phyloP scores from a whole-genome alignment of 2,888 invertebrate genomes.

The Odontomyia ornata region DNA sequence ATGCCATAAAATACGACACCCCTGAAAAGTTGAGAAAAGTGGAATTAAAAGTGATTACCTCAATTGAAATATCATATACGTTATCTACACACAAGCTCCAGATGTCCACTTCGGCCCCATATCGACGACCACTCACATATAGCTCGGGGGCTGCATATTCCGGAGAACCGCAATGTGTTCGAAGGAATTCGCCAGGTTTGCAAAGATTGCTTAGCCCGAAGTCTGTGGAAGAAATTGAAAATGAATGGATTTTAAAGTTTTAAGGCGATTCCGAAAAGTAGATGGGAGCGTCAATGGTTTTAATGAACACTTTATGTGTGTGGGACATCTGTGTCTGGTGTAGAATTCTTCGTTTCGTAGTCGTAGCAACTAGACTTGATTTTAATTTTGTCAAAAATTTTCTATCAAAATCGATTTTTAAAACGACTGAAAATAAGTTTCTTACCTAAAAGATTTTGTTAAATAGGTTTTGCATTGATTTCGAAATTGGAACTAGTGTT shows the following conservation, averaged over 20 bases:
- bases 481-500: too few species aligned
- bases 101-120: slow-evolving; percentile 80
- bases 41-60: slow-evolving; percentile 41
- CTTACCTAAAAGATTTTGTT: too few species aligned
- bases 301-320: too few species aligned
- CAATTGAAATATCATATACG: slow-evolving; percentile 38
- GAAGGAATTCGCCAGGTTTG: slow-evolving; percentile 68
- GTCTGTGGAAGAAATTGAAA: too few species aligned
- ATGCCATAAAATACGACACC: slow-evolving; percentile 80
- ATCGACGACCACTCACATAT: slow-evolving; percentile 73
- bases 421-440: too few species aligned
- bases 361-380: too few species aligned
- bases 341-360: too few species aligned
- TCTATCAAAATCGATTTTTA: too few species aligned
- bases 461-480: too few species aligned
- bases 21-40: slow-evolving; percentile 61
- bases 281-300: not conserved
- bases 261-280: not conserved
- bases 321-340: too few species aligned
- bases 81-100: slow-evolving; percentile 73
- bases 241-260: slow-evolving; percentile 4
- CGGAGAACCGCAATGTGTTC: slow-evolving; percentile 81
- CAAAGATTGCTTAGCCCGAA: slow-evolving; percentile 79
- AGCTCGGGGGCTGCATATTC: slow-evolving; percentile 84
- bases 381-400: too few species aligned